These are phyloP conservation scores for Cecidostiba fungosa DNA, from an alignment of 2,888 invertebrate species.

Conservation along the genomic window DNA sequence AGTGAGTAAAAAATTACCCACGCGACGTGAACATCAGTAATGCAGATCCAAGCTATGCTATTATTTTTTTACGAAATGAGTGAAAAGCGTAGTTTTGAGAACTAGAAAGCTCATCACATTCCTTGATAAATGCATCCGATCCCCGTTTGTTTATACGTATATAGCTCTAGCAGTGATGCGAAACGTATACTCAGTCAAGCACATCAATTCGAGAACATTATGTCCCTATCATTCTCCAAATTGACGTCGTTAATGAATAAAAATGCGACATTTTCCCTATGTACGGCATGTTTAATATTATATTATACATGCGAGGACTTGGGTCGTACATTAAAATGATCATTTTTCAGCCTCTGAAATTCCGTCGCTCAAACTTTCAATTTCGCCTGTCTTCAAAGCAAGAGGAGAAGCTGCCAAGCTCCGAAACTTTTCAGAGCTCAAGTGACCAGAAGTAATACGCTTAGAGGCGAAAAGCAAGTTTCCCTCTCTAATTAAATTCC, in stretches of 20 bases:
- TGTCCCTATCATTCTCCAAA: no score
- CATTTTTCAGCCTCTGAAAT: neutral
- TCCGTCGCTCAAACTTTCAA: constrained; percentile 54
- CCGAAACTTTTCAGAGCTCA: constrained; percentile 53
- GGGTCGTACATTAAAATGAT: constrained; percentile 30
- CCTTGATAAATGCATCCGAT: no score
- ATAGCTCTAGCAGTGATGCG: no score
- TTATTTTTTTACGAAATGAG: neutral
- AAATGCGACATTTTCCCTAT: neutral
- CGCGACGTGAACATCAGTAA: neutral
- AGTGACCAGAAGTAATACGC: constrained; percentile 62
- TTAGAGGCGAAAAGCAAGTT: constrained; percentile 53
- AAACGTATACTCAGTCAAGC: no score
- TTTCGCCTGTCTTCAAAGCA: constrained; percentile 33
- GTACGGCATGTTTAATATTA: no score
- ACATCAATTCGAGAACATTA: no score
- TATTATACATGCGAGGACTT: no score
- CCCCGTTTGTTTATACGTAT: no score
- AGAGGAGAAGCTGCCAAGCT: neutral
- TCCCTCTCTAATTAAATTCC: constrained; percentile 63
- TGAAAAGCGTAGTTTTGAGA: no score
- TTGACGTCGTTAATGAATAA: no score
- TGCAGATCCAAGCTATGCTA: neutral
- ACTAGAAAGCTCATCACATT: no score
- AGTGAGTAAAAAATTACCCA: neutral